Percentiles rank a stretch among this genome's conserved stretches.
These are phyloP conservation scores for Syrmaticus mikado DNA, from an alignment of 2,113 vertebrate species.

Conservation along the genomic window DNA sequence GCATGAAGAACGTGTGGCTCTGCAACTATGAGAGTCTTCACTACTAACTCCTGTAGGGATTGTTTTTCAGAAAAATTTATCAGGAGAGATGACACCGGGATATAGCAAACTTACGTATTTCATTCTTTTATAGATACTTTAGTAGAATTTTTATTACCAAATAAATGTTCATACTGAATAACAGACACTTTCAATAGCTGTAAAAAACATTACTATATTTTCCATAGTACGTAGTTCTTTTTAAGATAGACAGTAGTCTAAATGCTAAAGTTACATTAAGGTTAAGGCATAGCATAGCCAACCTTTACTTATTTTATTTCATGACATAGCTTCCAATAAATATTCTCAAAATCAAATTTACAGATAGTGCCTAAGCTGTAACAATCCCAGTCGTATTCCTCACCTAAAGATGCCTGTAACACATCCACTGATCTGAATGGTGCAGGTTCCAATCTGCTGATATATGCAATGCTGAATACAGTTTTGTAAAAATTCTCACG, in stretches of 20 bases:
- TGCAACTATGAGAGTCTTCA: conserved; percentile 96
- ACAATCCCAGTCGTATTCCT: not conserved
- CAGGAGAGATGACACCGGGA: not conserved
- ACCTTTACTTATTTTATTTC: not conserved
- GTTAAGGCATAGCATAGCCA: not conserved
- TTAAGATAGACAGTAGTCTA: not conserved
- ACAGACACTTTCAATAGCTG: not conserved
- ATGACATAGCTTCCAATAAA: not conserved
- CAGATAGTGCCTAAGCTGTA: not conserved
- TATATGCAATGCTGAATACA: not conserved
- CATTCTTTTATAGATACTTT: not conserved
- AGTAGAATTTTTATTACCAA: not conserved
- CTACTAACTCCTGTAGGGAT: conserved; percentile 89
- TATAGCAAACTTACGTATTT: not conserved
- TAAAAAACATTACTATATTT: not conserved
- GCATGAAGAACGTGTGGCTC: conserved; percentile 96
- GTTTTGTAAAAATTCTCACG: not conserved
- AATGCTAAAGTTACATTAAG: not conserved
- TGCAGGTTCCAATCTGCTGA: not conserved
- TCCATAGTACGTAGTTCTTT: not conserved
- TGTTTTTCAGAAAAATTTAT: conserved; percentile 3
- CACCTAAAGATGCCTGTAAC: not conserved
- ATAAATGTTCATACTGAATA: not conserved
- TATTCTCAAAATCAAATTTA: not conserved
- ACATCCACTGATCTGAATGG: not conserved